These are phyloP conservation scores for pig (Sus scrofa) DNA, from an alignment of 2,113 vertebrate species.

Conservation along the genomic window DNA sequence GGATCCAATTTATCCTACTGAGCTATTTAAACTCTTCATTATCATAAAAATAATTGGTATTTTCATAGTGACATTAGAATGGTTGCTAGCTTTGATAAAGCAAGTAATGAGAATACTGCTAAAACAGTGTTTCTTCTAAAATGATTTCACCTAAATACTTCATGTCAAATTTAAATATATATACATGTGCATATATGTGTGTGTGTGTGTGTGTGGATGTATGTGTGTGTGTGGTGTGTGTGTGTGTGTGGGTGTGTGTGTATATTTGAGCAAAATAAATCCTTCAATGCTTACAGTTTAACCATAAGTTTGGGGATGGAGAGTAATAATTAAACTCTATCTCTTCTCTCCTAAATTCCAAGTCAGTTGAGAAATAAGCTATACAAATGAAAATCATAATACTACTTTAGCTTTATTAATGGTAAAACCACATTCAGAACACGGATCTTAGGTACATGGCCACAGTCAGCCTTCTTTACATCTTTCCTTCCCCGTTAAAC, in stretches of 20 bases:
- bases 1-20: constrained; percentile 67
- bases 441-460: neutral
- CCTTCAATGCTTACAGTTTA: neutral
- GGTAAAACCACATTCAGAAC: neutral
- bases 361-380: neutral
- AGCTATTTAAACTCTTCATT: constrained; percentile 79
- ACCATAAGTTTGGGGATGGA: neutral
- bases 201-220: neutral
- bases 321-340: neutral
- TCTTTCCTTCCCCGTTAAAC: neutral
- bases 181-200: neutral
- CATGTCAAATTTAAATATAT: neutral
- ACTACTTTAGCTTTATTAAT: neutral
- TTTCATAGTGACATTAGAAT: constrained; percentile 66
- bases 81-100: constrained; percentile 72
- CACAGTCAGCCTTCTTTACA: neutral
- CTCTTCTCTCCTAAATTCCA: neutral
- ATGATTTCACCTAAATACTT: constrained; percentile 50
- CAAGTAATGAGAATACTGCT: constrained; percentile 52
- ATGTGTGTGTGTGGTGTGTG: no score
- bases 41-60: constrained; percentile 81
- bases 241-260: neutral
- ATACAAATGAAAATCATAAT: neutral
- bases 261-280: neutral
- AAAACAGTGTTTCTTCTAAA: constrained; percentile 45